Evolutionary conservation across 2,888 invertebrate species (phyloP).

Genomic region (Eubasilissa splendida): DNA sequence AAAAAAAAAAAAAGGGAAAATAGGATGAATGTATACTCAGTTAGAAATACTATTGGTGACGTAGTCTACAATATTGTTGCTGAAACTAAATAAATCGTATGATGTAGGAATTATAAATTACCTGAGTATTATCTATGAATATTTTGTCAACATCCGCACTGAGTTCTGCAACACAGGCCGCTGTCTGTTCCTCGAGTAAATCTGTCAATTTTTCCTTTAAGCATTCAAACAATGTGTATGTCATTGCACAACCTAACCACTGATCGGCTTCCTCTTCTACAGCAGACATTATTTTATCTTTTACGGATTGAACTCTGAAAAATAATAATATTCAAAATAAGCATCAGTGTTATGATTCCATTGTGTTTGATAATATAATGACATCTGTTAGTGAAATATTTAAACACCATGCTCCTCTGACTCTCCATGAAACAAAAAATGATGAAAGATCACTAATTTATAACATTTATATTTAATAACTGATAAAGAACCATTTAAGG

Average conservation of each 20-base stretch:
- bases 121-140: conserved; percentile 68
- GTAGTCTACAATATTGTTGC: too few species aligned
- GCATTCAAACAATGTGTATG: conserved; percentile 93
- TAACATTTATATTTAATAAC: too few species aligned
- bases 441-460: too few species aligned
- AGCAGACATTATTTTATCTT: conserved; percentile 77
- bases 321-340: conserved; percentile 43
- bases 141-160: conserved; percentile 73
- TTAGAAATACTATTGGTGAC: too few species aligned
- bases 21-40: too few species aligned
- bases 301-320: conserved; percentile 77
- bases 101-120: conserved; percentile 57
- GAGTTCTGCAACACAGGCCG: conserved; percentile 63
- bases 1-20: too few species aligned
- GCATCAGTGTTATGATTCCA: too few species aligned
- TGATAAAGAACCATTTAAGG: too few species aligned
- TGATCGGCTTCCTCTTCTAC: conserved; percentile 83
- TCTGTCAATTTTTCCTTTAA: conserved; percentile 86
- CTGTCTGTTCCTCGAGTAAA: conserved; percentile 80
- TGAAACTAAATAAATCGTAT: too few species aligned
- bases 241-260: conserved; percentile 93
- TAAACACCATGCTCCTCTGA: not conserved
- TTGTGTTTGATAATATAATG: too few species aligned
- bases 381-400: not conserved
- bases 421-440: not conserved